Evolutionary conservation across 2,797 vertebrate genomes (phyloP).

Genomic region (Anguilla megastoma): DNA sequence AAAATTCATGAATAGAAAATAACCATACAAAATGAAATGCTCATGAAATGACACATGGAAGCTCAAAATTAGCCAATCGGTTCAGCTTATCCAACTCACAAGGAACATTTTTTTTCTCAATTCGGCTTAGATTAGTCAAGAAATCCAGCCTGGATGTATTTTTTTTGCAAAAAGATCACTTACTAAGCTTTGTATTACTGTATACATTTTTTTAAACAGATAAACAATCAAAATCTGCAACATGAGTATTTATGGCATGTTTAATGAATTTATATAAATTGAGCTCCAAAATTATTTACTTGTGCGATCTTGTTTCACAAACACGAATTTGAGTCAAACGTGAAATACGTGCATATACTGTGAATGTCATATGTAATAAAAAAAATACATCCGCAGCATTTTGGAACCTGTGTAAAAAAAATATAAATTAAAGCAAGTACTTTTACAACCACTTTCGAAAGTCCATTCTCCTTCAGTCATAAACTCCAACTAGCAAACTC

Average conservation of each 20-base stretch:
- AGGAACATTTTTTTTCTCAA: neutral
- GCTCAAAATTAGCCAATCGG: neutral
- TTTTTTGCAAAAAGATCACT: neutral
- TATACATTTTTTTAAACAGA: neutral
- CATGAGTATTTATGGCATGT: neutral
- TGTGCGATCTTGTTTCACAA: neutral
- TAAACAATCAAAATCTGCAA: neutral
- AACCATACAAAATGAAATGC: neutral
- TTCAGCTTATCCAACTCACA: neutral
- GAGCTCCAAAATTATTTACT: neutral
- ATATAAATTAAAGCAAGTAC: neutral
- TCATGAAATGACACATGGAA: too few species aligned
- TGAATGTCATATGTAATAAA: neutral
- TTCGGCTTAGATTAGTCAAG: neutral
- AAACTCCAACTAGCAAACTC: constrained; percentile 22
- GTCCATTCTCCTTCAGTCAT: constrained; percentile 16
- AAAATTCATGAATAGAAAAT: neutral
- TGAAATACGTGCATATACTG: too few species aligned
- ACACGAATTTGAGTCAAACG: neutral
- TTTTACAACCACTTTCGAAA: neutral
- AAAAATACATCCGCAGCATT: neutral
- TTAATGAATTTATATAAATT: too few species aligned
- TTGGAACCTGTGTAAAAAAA: neutral
- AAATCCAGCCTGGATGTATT: neutral
- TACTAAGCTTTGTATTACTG: neutral